These are phyloP conservation scores for Empis stercorea DNA, from an alignment of 2,888 invertebrate genomes.

Conservation along the genomic window DNA sequence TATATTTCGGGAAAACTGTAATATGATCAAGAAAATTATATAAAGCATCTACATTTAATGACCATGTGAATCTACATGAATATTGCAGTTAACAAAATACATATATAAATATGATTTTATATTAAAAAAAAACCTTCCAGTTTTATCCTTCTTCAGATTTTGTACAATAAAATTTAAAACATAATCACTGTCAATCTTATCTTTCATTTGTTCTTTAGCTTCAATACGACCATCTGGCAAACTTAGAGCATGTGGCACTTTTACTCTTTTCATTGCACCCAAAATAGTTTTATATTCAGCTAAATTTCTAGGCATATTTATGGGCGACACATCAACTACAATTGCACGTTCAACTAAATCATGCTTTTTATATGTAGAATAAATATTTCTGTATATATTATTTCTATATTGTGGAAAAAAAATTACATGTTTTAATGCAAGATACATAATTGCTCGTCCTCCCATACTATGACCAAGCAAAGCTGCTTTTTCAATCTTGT, in stretches of 20 bases:
- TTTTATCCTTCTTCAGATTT: conserved; percentile 58
- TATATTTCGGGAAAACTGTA: conserved; percentile 45
- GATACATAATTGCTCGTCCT: conserved; percentile 78
- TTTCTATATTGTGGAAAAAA: background rate
- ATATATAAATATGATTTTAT: background rate
- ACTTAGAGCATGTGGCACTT: conserved; percentile 46
- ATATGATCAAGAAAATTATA: conserved; percentile 51
- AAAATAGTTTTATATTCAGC: conserved; percentile 48
- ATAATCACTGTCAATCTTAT: conserved; percentile 40
- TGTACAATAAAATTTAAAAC: conserved; percentile 69
- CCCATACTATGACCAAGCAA: conserved; percentile 93
- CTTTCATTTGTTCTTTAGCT: conserved; percentile 51
- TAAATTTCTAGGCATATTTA: conserved; percentile 42
- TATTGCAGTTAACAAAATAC: no score
- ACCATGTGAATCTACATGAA: conserved; percentile 61
- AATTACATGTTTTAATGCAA: conserved; percentile 58
- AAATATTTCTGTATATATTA: no score
- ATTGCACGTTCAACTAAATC: conserved; percentile 50
- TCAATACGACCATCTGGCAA: conserved; percentile 56
- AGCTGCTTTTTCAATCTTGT: conserved; percentile 49
- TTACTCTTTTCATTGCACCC: conserved; percentile 48
- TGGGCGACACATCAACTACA: conserved; percentile 61
- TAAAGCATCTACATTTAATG: conserved; percentile 61
- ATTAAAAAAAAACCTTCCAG: conserved; percentile 32
- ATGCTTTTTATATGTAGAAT: conserved; percentile 34